Conservation (phyloP, 2,113 vertebrate genomes). For the Gymnocephalus cernua region DNA sequence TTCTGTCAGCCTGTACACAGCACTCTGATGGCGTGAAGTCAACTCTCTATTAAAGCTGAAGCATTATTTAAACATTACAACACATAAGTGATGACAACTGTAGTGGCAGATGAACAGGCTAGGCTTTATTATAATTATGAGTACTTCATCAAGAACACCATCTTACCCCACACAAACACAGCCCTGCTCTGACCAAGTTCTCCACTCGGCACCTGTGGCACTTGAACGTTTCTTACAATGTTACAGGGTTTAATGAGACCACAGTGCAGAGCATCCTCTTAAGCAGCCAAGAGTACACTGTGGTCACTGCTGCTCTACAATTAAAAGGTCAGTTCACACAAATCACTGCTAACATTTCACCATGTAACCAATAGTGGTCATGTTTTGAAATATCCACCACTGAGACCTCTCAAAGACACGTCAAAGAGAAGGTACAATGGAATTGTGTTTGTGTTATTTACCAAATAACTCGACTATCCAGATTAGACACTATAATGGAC, state of each 20-base stretch:
- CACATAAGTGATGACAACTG: background rate
- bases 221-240: background rate
- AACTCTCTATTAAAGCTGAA: background rate
- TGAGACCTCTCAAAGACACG: background rate
- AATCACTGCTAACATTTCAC: slow-evolving; percentile 5
- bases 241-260: slow-evolving; percentile 16
- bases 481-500: too few relatives aligned
- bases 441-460: too few relatives aligned
- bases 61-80: background rate
- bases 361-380: background rate
- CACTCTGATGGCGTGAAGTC: background rate
- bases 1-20: slow-evolving; percentile 2
- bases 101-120: background rate
- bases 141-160: background rate
- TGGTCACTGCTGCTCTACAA: background rate
- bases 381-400: background rate
- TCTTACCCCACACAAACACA: background rate
- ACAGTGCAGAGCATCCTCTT: background rate
- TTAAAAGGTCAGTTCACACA: slow-evolving; percentile 6
- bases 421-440: too few relatives aligned
- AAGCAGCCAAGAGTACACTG: background rate
- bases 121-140: slow-evolving; percentile 2
- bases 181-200: background rate
- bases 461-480: too few relatives aligned
- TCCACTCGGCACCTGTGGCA: background rate